Conservation (phyloP, 2,113 vertebrate genomes). For the Aegypius monachus region DNA sequence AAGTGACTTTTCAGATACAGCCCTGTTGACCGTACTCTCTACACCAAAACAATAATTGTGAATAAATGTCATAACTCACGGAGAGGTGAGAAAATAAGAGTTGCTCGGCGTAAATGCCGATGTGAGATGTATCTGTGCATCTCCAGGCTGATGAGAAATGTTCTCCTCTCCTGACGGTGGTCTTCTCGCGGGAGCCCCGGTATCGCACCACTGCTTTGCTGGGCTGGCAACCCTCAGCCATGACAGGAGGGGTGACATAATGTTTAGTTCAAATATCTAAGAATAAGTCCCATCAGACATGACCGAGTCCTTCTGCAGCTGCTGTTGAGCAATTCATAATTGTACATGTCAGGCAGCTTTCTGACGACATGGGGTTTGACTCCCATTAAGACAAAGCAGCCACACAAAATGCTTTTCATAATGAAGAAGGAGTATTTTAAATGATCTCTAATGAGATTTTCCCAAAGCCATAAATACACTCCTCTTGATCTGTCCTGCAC, state of each 20-base stretch:
- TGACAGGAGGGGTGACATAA: not conserved
- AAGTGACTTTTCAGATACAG: constrained; percentile 18
- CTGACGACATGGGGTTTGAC: not conserved
- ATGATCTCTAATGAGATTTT: not conserved
- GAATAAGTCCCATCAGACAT: not conserved
- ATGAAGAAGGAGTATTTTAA: not conserved
- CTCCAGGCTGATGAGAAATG: not conserved
- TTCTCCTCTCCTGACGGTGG: not conserved
- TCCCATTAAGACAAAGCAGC: not conserved
- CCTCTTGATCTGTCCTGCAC: not conserved
- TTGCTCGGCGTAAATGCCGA: accelerated
- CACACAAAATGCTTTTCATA: not conserved
- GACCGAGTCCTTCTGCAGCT: not conserved
- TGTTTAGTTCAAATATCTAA: not conserved
- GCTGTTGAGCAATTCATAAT: not conserved
- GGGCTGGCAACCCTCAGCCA: not conserved
- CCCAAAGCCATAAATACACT: not conserved
- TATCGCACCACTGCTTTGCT: not conserved
- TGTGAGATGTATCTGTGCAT: not conserved
- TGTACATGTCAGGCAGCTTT: not conserved
- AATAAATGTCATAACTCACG: accelerated
- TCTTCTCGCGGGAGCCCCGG: accelerated
- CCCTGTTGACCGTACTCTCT: not conserved
- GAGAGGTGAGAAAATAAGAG: not conserved
- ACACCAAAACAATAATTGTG: not conserved